These are phyloP conservation scores for Diplogasteroides magnus DNA, from an alignment of 1,140 invertebrate genomes.

Conservation along the genomic window DNA sequence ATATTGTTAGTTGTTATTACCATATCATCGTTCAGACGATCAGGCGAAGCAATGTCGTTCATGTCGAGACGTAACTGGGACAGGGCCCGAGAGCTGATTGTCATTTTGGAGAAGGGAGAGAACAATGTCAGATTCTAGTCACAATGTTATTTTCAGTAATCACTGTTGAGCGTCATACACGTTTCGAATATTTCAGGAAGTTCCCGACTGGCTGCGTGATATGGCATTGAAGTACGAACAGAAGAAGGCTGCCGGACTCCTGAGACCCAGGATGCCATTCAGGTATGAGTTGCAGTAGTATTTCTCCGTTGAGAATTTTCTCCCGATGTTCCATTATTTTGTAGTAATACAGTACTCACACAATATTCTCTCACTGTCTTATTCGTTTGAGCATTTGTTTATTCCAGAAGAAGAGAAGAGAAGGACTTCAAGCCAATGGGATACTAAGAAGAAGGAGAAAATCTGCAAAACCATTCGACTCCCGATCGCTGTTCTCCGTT, in stretches of 20 bases:
- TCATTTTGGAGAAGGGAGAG: slow-evolving; percentile 19
- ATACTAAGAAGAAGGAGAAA: neutral
- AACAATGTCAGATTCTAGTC: neutral
- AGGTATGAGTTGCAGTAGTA: too few relatives aligned
- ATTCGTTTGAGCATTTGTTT: too few relatives aligned
- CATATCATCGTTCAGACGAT: slow-evolving; percentile 7
- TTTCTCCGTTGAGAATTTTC: too few relatives aligned
- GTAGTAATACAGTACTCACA: too few relatives aligned
- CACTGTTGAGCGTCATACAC: too few relatives aligned
- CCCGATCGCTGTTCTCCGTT: neutral
- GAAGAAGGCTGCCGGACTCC: neutral
- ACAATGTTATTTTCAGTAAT: too few relatives aligned
- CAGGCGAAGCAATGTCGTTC: slow-evolving; percentile 90
- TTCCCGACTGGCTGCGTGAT: neutral
- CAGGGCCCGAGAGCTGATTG: slow-evolving; percentile 16
- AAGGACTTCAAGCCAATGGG: neutral
- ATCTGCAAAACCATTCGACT: neutral
- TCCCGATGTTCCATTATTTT: too few relatives aligned
- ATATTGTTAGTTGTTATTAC: neutral
- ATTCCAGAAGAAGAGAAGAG: neutral
- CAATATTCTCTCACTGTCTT: too few relatives aligned
- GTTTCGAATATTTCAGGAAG: neutral
- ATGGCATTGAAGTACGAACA: neutral
- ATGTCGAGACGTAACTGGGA: slow-evolving; percentile 79
- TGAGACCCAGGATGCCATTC: neutral